phyloP scores from a whole-genome alignment of 2,888 invertebrate genomes.

The Dolichomitus sp. region DNA sequence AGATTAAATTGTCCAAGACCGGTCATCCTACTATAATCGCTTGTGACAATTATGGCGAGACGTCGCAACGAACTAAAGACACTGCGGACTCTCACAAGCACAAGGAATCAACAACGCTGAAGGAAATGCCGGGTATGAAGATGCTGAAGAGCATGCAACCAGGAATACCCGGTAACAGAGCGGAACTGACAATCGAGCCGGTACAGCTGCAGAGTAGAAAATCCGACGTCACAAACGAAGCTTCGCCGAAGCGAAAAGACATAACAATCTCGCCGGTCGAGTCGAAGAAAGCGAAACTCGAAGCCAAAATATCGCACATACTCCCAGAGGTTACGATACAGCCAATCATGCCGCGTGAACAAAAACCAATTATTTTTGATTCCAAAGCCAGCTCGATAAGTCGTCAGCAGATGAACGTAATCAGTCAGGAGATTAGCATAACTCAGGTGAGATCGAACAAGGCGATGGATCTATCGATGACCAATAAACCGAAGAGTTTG shows the following conservation, averaged over 20 bases:
- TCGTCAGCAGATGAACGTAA: conserved; percentile 81
- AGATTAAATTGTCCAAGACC: conserved; percentile 82
- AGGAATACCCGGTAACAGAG: conserved; percentile 73
- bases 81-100: conserved; percentile 60
- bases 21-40: conserved; percentile 83
- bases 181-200: conserved; percentile 81
- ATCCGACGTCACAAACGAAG: conserved; percentile 68
- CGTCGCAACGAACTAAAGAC: conserved; percentile 62
- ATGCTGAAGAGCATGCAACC: conserved; percentile 74
- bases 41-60: conserved; percentile 74
- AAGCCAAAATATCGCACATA: conserved; percentile 80
- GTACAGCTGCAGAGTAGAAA: conserved; percentile 72
- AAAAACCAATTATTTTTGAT: conserved; percentile 73
- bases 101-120: conserved; percentile 59
- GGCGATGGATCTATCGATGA: conserved; percentile 72
- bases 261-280: conserved; percentile 80
- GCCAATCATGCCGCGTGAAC: conserved; percentile 75
- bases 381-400: conserved; percentile 75
- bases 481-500: conserved; percentile 79
- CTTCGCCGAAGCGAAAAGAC: conserved; percentile 80
- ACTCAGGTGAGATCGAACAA: conserved; percentile 79
- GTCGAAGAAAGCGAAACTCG: conserved; percentile 81
- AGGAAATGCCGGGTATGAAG: conserved; percentile 65
- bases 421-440: conserved; percentile 84
- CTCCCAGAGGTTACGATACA: conserved; percentile 84